A percentile compares a stretch with the other conserved stretches of the same genome.
These are phyloP conservation scores for Synanthedon vespiformis DNA, from an alignment of 2,888 invertebrate species.

Conservation along the genomic window DNA sequence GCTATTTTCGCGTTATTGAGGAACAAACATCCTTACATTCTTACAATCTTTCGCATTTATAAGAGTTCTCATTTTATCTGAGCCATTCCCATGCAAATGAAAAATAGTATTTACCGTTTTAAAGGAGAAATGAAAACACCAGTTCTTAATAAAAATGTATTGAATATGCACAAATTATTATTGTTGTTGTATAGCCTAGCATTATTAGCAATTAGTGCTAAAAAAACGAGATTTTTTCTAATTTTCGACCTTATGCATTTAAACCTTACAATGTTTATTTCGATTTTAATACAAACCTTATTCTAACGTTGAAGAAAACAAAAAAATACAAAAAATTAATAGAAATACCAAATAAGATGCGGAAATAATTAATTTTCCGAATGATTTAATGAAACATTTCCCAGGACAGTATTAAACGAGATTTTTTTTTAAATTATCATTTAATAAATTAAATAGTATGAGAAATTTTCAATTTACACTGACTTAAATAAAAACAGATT, in stretches of 20 bases:
- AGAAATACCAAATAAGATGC: too few species aligned
- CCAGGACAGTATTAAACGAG: too few species aligned
- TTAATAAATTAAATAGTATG: not conserved
- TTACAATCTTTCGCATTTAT: too few species aligned
- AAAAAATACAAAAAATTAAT: too few species aligned
- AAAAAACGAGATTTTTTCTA: not conserved
- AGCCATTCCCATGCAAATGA: too few species aligned
- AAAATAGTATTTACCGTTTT: too few species aligned
- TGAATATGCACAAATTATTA: constrained; percentile 42
- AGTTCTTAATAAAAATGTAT: constrained; percentile 45
- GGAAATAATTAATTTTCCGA: too few species aligned
- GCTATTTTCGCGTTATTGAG: too few species aligned
- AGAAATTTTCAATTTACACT: not conserved
- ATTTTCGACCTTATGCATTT: constrained; percentile 4
- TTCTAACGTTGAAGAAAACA: not conserved
- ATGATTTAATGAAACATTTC: too few species aligned
- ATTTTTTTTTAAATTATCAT: not conserved
- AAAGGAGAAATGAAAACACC: constrained; percentile 18
- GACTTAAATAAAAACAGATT: not conserved
- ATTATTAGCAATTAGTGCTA: constrained; percentile 8
- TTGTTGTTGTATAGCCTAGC: constrained; percentile 32
- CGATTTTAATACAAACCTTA: constrained; percentile 4
- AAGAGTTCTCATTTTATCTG: too few species aligned
- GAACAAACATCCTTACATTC: too few species aligned
- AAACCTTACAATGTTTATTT: not conserved